phyloP scores from a whole-genome alignment of 2,113 vertebrate species.

The Mesembrinibis cayennensis region DNA sequence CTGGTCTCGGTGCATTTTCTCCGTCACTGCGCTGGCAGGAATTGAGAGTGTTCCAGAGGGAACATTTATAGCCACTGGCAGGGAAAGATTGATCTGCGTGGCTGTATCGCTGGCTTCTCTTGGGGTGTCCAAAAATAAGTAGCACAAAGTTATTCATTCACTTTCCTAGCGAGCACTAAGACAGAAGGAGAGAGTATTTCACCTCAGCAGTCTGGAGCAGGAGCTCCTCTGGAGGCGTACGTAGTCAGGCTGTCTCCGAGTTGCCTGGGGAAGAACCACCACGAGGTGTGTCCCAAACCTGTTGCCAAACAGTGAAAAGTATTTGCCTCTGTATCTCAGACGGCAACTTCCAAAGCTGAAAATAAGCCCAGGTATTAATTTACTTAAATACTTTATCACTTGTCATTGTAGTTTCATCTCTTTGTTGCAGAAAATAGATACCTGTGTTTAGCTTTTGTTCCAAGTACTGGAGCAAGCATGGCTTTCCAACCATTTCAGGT shows the following conservation, averaged over 20 bases:
- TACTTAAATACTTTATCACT: background rate
- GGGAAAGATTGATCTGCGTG: background rate
- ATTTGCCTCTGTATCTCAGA: background rate
- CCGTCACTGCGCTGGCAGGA: accelerated
- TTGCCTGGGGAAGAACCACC: background rate
- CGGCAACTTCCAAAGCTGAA: background rate
- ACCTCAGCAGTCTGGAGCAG: background rate
- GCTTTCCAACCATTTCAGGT: background rate
- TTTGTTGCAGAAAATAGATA: background rate
- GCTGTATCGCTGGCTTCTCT: background rate
- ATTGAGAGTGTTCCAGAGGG: background rate
- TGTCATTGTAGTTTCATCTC: background rate
- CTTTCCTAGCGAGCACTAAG: background rate
- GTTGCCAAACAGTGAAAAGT: background rate
- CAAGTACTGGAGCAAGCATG: background rate
- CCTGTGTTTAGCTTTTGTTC: background rate
- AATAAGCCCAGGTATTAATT: background rate
- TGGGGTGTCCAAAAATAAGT: background rate
- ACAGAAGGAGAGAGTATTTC: background rate
- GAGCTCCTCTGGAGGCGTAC: background rate
- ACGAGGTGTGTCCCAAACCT: background rate
- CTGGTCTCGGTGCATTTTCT: background rate
- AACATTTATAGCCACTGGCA: constrained; percentile 4
- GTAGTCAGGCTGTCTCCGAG: background rate
- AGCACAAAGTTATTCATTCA: background rate